Evolutionary conservation across 2,888 invertebrate species (phyloP).

Genomic region (Furcula furcula): DNA sequence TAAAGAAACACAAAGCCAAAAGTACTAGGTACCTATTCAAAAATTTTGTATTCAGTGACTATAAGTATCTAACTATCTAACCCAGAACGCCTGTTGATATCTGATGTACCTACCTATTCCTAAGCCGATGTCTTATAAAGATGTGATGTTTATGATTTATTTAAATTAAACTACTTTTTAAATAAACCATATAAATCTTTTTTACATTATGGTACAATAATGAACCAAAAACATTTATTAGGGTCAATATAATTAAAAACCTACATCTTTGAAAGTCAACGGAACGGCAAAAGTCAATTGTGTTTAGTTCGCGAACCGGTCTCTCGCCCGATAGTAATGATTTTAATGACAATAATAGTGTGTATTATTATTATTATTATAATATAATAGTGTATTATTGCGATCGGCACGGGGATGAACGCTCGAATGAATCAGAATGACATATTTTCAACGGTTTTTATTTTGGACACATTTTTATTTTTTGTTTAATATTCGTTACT

Average conservation of each 20-base stretch:
- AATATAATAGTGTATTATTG: constrained; percentile 66
- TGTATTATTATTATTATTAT: constrained; percentile 64
- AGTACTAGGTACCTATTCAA: too few relatives aligned
- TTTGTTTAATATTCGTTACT: constrained; percentile 26
- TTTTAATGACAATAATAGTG: constrained; percentile 69
- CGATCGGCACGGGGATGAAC: constrained; percentile 69
- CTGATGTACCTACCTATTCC: too few relatives aligned
- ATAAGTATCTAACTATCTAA: too few relatives aligned
- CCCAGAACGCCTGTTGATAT: too few relatives aligned
- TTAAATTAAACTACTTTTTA: too few relatives aligned
- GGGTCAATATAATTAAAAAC: constrained; percentile 76
- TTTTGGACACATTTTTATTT: constrained; percentile 41
- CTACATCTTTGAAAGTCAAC: constrained; percentile 69
- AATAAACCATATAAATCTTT: constrained; percentile 13
- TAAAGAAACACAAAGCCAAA: too few relatives aligned
- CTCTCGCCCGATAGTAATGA: constrained; percentile 51
- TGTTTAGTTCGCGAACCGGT: constrained; percentile 56
- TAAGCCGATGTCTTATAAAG: too few relatives aligned
- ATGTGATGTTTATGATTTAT: too few relatives aligned
- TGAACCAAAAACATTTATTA: constrained; percentile 51
- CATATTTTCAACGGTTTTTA: constrained; percentile 61
- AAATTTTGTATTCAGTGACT: too few relatives aligned
- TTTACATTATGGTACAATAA: constrained; percentile 52
- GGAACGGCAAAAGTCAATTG: constrained; percentile 78
- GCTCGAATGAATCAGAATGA: constrained; percentile 72